Base-by-base conservation (phyloP, 2,888 invertebrate genomes). In the Gastrophysa polygoni region DNA sequence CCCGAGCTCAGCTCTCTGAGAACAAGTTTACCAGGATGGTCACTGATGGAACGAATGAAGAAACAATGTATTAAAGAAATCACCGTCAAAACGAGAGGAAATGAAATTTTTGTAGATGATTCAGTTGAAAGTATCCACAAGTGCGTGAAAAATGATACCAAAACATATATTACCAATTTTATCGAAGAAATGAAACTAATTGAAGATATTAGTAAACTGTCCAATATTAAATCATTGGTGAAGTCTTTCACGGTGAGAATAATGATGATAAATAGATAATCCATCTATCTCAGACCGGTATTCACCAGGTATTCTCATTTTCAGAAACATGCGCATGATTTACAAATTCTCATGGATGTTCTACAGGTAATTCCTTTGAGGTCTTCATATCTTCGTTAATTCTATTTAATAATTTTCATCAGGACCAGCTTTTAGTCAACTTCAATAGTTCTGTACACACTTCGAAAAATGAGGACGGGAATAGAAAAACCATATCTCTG, bases 21-120 rank as follows among this genome's bases (percentile, higher is more conserved):
- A 61, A 64, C 64, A 7, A 61, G 17, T 18, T 43, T 64, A 11
- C 14, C 44, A 14, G 50, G 49, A 20, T 64, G 57, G 57, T 64
- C 64, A 6, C 24, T 64, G 3, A n/a, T 48, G n/a, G 56, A 64
- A n/a, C 49, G 58, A 28, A 43, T 57, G 14, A 52, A 49, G 44
- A 49, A 60, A 5, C 14, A 49, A 20, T 64, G 64, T 17, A 49
- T 64, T 10, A 17, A 18, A 14, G 51, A 55, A 18, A 24, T 16
- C 14, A 20, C 51, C 2, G 59, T 49, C 6, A 21, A 24, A 10
- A 50, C 58, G 14, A n/a, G 8, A 1, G 49, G 52, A 28, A 48
- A 8, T 16, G 55, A 2, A 44, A 59, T 32, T 18, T 59, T 34
- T 14, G 10, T 38, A 14, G 20, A 63, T 14, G 18, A 46, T n/a